A percentile compares a stretch with the other conserved stretches of the same genome.
Conservation (phyloP, 2,113 vertebrate species). For the Potamarius usumacintae region DNA sequence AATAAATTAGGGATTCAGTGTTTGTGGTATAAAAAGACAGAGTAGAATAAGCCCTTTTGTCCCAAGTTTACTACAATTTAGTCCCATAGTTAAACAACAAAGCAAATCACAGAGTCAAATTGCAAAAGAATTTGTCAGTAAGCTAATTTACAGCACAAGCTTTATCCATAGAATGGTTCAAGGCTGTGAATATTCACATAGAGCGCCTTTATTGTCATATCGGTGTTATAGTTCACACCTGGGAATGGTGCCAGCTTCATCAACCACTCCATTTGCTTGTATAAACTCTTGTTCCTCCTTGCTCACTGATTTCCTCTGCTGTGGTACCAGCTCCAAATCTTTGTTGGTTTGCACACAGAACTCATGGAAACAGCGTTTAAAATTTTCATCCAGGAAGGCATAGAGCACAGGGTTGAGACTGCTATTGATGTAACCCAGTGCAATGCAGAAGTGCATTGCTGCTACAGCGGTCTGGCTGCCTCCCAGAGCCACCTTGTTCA, state of each 20-base stretch:
- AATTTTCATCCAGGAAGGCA: conserved; percentile 26
- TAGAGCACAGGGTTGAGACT: conserved; percentile 30
- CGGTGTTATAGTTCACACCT: conserved; percentile 5
- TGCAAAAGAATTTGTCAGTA: not conserved
- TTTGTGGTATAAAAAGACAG: not conserved
- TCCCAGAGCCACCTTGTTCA: conserved; percentile 44
- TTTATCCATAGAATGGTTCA: not conserved
- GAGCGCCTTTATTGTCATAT: not conserved
- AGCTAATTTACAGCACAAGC: not conserved
- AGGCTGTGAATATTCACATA: not conserved
- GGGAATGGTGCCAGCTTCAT: conserved; percentile 24
- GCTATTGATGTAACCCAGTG: conserved; percentile 35
- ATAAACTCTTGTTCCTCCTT: conserved; percentile 9
- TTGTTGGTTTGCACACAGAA: conserved; percentile 33
- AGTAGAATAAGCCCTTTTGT: conserved; percentile 22
- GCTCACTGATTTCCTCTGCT: conserved; percentile 32
- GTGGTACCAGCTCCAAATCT: conserved; percentile 8
- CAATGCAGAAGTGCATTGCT: conserved; percentile 55
- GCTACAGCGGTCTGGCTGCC: conserved; percentile 38
- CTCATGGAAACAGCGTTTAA: conserved; percentile 35
- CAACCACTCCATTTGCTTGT: conserved; percentile 31
- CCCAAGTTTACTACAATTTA: conserved; percentile 2
- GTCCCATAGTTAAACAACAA: not conserved
- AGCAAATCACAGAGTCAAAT: not conserved
- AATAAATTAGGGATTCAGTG: not conserved